Conservation (phyloP, 2,113 vertebrate genomes). For the Epinephelus cyanopodus region DNA sequence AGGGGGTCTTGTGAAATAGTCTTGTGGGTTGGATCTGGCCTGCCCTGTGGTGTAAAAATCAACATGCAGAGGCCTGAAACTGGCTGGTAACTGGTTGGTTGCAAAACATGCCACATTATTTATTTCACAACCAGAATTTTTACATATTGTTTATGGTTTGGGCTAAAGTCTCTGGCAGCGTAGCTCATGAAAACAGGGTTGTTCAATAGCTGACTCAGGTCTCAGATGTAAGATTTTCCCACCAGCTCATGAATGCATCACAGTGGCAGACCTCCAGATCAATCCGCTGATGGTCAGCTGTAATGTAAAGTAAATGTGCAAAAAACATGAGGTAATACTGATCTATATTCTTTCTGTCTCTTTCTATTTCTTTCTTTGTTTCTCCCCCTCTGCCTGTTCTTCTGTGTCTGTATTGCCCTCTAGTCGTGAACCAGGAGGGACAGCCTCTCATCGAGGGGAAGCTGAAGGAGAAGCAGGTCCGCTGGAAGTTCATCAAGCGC, state of each 20-base stretch:
- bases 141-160: background rate
- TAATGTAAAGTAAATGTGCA: background rate
- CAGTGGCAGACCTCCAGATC: background rate
- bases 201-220: background rate
- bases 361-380: background rate
- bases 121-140: background rate
- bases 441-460: slow-evolving; percentile 96
- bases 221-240: background rate
- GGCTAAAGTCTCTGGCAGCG: background rate
- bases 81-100: background rate
- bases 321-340: background rate
- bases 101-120: slow-evolving; percentile 1
- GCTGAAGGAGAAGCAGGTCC: slow-evolving; percentile 97
- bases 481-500: slow-evolving; percentile 97
- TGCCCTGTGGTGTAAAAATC: background rate
- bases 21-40: background rate
- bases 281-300: background rate
- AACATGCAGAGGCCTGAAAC: background rate
- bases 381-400: background rate
- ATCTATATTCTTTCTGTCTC: background rate
- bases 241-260: background rate
- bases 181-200: background rate
- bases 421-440: slow-evolving; percentile 93
- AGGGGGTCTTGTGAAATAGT: slow-evolving; percentile 14
- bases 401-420: slow-evolving; percentile 26